These are phyloP conservation scores for Aspidiotus rigidus DNA, from an alignment of 2,888 invertebrate genomes.

Conservation along the genomic window DNA sequence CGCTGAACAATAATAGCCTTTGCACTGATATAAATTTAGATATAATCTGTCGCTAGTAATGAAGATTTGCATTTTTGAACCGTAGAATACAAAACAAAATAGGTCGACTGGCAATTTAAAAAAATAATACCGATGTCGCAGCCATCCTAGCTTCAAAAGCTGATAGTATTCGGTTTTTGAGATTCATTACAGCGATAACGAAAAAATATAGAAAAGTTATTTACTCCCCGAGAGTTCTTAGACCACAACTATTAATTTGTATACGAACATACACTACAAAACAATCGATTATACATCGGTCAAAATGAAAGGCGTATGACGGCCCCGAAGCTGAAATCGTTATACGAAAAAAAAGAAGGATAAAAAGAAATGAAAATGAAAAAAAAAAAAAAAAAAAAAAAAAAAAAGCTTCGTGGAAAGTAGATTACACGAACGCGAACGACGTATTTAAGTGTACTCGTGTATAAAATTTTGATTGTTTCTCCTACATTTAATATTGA, in stretches of 20 bases:
- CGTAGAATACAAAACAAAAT: slow-evolving; percentile 2
- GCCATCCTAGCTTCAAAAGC: neutral
- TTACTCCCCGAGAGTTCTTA: neutral
- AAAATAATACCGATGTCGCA: neutral
- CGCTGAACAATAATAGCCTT: neutral
- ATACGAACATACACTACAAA: neutral
- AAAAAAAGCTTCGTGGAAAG: neutral
- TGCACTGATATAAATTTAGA: slow-evolving; percentile 3
- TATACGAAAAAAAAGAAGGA: neutral
- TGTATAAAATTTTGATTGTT: too few species aligned
- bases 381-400: neutral
- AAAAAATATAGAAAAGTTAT: neutral
- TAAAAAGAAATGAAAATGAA: neutral
- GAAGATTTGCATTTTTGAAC: neutral
- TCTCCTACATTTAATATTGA: too few species aligned
- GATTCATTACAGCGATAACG: neutral
- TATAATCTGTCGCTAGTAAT: slow-evolving; percentile 2
- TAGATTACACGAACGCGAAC: too few species aligned
- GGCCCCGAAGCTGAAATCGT: neutral
- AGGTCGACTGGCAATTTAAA: slow-evolving; percentile 1
- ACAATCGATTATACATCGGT: slow-evolving; percentile 2
- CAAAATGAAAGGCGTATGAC: neutral
- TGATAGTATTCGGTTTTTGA: neutral
- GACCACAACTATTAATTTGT: neutral
- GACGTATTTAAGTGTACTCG: too few species aligned